Evolutionary conservation across 2,888 invertebrate genomes (phyloP).

Genomic region (Pyrgus malvae): DNA sequence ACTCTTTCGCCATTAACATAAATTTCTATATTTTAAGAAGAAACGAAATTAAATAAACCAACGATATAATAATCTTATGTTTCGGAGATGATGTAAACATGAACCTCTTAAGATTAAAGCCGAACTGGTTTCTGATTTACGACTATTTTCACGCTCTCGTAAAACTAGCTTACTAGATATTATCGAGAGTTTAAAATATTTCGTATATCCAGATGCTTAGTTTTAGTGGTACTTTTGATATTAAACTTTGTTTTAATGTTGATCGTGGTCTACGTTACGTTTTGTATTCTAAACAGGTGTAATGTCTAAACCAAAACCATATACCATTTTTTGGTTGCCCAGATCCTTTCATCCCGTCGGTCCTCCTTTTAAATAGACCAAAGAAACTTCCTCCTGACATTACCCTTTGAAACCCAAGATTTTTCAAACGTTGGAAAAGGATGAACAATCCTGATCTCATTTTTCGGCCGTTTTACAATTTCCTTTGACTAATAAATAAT

Average conservation of each 20-base stretch:
- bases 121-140: constrained; percentile 5
- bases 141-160: constrained; percentile 5
- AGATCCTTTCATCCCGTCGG: too few relatives aligned
- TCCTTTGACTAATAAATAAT: too few relatives aligned
- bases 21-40: background rate
- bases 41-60: background rate
- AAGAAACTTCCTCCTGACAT: too few relatives aligned
- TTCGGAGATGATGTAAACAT: constrained; percentile 6
- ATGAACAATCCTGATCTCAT: too few relatives aligned
- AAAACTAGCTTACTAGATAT: constrained; percentile 3
- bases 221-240: background rate
- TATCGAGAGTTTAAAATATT: background rate
- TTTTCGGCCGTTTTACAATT: too few relatives aligned
- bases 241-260: background rate
- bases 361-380: too few relatives aligned
- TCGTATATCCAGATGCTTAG: background rate
- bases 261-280: background rate
- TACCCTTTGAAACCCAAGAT: too few relatives aligned
- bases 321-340: too few relatives aligned
- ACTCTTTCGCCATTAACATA: background rate
- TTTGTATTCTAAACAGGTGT: too few relatives aligned
- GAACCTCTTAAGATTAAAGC: constrained; percentile 11
- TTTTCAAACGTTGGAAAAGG: too few relatives aligned
- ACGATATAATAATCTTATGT: background rate
- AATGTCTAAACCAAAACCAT: too few relatives aligned